These are phyloP conservation scores for Gobiocypris rarus DNA, from an alignment of 2,113 vertebrate species.

Conservation along the genomic window DNA sequence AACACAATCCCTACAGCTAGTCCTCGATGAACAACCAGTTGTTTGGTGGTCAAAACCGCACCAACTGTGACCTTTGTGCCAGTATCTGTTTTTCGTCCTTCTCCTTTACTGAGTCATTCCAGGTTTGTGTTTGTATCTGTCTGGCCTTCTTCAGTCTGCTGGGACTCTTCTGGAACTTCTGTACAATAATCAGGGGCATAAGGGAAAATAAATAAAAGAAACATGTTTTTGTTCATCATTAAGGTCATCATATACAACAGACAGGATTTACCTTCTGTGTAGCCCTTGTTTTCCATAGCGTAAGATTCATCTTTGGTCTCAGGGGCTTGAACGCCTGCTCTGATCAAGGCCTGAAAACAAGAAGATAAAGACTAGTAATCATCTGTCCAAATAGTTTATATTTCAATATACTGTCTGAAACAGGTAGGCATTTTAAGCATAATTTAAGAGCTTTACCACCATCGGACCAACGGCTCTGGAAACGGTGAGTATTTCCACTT, in stretches of 20 bases:
- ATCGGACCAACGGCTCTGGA: too few relatives aligned
- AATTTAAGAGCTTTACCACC: constrained; percentile 52
- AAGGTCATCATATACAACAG: not conserved
- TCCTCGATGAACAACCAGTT: constrained; percentile 69
- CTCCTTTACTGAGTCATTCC: constrained; percentile 40
- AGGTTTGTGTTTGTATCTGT: not conserved
- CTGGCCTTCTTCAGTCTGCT: not conserved
- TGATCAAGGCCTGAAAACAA: constrained; percentile 44
- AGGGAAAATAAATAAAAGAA: too few relatives aligned
- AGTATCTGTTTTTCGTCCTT: not conserved
- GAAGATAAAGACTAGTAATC: not conserved
- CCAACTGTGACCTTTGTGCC: constrained; percentile 50
- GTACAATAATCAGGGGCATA: not conserved
- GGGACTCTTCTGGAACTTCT: constrained; percentile 18
- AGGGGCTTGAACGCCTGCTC: constrained; percentile 44
- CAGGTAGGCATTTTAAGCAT: too few relatives aligned
- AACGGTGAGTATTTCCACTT: not conserved
- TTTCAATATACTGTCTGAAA: constrained; percentile 37
- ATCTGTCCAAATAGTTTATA: not conserved
- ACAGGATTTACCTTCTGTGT: constrained; percentile 36
- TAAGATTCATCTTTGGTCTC: constrained; percentile 38
- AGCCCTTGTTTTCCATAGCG: constrained; percentile 41
- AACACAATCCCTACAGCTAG: constrained; percentile 66
- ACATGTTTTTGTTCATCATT: not conserved
- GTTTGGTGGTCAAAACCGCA: constrained; percentile 58